Percentiles rank a stretch among this genome's conserved stretches.
Conservation (phyloP, 1,140 invertebrate genomes). For the Stegodyphus mimosarum region DNA sequence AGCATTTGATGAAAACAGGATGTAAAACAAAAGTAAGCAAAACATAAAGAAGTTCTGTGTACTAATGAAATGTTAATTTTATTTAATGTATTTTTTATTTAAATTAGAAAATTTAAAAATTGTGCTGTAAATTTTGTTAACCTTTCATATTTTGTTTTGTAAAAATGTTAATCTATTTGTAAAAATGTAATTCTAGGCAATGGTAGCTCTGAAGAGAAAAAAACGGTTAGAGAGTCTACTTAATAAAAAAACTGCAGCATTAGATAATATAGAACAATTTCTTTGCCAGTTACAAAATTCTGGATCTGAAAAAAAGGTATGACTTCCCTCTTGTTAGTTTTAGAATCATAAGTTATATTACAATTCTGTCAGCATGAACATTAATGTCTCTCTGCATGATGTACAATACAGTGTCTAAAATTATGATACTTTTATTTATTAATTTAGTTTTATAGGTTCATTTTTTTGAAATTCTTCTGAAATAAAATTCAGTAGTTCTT, state of each 20-base stretch:
- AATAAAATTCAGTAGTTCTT: too few relatives aligned
- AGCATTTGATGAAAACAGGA: slow-evolving; percentile 14
- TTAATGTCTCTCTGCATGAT: too few relatives aligned
- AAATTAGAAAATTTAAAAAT: too few relatives aligned
- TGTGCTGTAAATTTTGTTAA: too few relatives aligned
- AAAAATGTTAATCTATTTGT: not conserved
- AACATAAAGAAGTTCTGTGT: too few relatives aligned
- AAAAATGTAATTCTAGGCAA: slow-evolving; percentile 2
- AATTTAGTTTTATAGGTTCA: too few relatives aligned
- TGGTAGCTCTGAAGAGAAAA: slow-evolving; percentile 32
- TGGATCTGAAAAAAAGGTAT: slow-evolving; percentile 42
- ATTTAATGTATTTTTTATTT: not conserved
- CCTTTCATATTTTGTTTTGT: too few relatives aligned
- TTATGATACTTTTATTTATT: too few relatives aligned
- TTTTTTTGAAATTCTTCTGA: too few relatives aligned
- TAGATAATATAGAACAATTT: slow-evolving; percentile 46
- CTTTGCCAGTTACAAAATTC: slow-evolving; percentile 31
- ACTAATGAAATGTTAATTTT: not conserved
- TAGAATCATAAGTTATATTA: too few relatives aligned
- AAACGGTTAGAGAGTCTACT: slow-evolving; percentile 11
- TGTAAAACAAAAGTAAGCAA: slow-evolving; percentile 24
- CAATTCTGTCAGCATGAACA: too few relatives aligned
- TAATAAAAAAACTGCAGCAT: slow-evolving; percentile 21
- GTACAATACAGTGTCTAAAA: too few relatives aligned
- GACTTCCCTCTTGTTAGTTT: not conserved